Evolutionary conservation across 2,113 vertebrate genomes (phyloP), one percentile per base, ranked within the genome.

Genomic region (Pao palembangensis): DNA sequence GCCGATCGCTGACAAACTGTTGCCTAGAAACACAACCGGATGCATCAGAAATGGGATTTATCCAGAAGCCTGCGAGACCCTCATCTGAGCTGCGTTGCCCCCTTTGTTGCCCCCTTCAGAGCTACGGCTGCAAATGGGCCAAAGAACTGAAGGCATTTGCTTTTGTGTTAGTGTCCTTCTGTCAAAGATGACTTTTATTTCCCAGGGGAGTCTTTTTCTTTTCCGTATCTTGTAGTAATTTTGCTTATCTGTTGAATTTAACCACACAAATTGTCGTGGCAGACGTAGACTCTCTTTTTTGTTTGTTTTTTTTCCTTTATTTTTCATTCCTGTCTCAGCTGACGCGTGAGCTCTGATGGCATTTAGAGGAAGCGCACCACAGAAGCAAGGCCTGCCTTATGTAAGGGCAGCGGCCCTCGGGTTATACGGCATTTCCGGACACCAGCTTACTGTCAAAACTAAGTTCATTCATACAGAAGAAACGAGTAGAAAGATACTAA

Each of bases 11-110:
- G 67, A 73, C 75, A 71, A 58, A 47, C 61, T 68, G 82, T 85
- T 86, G 81, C 82, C 75, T 81, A 49, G 83, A 75, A 81, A 87
- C 85, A 78, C 71, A 85, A 82, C 53, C 61, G 23, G 61, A 61
- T 62, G 60, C 71, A 72, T 71, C 64, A 75, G 78, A 69, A 73
- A 78, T 19, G 57, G 81, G 72, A 64, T 81, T 69, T 64, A 59
- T 38, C 52, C 59, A 50, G 13, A 15, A 31, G 55, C 56, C 58
- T 50, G 44, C 61, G 43, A 51, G 58, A 74, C 71, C 64, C 61
- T 34, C 64, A 4, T n/a, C 44, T n/a, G 10, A n/a, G n/a, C 44
- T 1, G 10, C n/a, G 55, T 46, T 55, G 61, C 55, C 59, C 64
- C 62, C 44, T 64, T 61, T 71, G 58, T 68, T 60, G 4, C 0